phyloP scores from a whole-genome alignment of 2,888 invertebrate genomes.

The Polia nebulosa region DNA sequence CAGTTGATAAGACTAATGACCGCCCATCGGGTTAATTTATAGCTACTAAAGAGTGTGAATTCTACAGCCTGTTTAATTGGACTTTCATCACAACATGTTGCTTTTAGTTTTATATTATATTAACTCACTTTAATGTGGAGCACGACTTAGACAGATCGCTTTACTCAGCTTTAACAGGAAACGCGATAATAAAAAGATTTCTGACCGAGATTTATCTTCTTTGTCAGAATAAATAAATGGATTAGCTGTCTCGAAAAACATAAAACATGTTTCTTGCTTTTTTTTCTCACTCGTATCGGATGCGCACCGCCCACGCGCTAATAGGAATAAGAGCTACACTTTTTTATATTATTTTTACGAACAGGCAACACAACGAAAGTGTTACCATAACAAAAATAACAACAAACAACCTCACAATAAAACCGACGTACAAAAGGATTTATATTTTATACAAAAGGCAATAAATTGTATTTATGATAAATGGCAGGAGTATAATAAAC shows the following conservation, averaged over 20 bases:
- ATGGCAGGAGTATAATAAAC: slow-evolving; percentile 51
- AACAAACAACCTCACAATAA: slow-evolving; percentile 50
- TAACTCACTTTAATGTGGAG: slow-evolving; percentile 36
- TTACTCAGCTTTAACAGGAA: slow-evolving; percentile 50
- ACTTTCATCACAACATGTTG: slow-evolving; percentile 2
- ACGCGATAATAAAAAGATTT: slow-evolving; percentile 46
- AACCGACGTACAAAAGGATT: slow-evolving; percentile 42
- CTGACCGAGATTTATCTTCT: slow-evolving; percentile 62
- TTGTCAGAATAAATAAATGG: slow-evolving; percentile 67
- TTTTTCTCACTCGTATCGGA: slow-evolving; percentile 50
- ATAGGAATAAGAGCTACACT: slow-evolving; percentile 55
- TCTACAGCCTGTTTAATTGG: slow-evolving; percentile 27
- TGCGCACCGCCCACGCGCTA: slow-evolving; percentile 55
- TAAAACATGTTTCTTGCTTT: slow-evolving; percentile 55
- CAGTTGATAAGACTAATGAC: slow-evolving; percentile 5
- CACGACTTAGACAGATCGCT: slow-evolving; percentile 43
- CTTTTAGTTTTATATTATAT: slow-evolving; percentile 29
- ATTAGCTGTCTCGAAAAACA: slow-evolving; percentile 58
- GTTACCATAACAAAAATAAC: slow-evolving; percentile 57
- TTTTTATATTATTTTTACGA: slow-evolving; percentile 53
- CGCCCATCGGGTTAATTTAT: slow-evolving; percentile 15
- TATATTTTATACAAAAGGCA: slow-evolving; percentile 54
- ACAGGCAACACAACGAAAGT: slow-evolving; percentile 47
- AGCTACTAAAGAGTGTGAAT: slow-evolving; percentile 33
- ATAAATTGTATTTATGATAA: slow-evolving; percentile 63